phyloP scores from a whole-genome alignment of 2,888 invertebrate species.

The Polylopha cassiicola region DNA sequence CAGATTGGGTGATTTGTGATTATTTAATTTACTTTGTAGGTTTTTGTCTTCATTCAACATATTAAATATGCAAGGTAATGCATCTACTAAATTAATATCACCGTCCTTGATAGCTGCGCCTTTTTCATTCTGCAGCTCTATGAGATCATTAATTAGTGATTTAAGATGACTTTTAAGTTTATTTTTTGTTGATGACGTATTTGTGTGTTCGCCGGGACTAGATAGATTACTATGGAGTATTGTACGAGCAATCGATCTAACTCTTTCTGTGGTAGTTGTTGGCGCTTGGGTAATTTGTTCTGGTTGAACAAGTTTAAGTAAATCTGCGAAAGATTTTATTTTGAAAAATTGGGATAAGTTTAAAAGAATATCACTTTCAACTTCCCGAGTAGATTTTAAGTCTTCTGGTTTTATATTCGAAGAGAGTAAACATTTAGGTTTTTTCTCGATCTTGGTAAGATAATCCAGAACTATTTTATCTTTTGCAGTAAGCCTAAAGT shows the following conservation, averaged over 20 bases:
- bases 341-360: conserved; percentile 62
- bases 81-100: conserved; percentile 45
- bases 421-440: conserved; percentile 44
- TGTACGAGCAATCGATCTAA: too few relatives aligned
- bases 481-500: conserved; percentile 45
- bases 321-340: conserved; percentile 56
- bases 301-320: conserved; percentile 42
- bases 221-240: too few relatives aligned
- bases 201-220: conserved; percentile 5
- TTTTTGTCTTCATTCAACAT: conserved; percentile 38
- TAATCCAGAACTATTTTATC: conserved; percentile 62
- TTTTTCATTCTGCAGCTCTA: conserved; percentile 49
- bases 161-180: conserved; percentile 59
- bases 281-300: conserved; percentile 14
- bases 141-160: conserved; percentile 54
- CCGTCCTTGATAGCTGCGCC: conserved; percentile 33
- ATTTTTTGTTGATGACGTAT: conserved; percentile 42
- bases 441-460: conserved; percentile 46
- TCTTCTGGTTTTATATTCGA: conserved; percentile 29
- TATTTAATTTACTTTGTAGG: conserved; percentile 20
- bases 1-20: conserved; percentile 13
- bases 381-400: conserved; percentile 27
- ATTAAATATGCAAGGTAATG: conserved; percentile 59
- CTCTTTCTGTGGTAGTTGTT: conserved; percentile 4
- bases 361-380: conserved; percentile 53